Base-by-base conservation (phyloP, 2,888 invertebrate genomes). In the Chaitophorus viminalis region DNA sequence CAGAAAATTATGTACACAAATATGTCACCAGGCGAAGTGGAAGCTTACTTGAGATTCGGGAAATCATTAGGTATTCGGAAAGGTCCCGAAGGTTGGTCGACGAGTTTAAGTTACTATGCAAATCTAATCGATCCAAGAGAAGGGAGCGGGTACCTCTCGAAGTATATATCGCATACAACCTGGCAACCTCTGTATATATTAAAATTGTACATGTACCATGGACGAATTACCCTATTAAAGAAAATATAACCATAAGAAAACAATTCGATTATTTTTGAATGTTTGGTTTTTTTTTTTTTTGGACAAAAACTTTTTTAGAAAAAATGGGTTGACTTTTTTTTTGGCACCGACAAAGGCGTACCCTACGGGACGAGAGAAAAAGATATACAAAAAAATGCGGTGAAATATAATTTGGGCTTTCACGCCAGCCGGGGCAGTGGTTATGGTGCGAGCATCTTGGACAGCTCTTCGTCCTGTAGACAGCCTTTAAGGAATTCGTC, bases 401-500 rank as follows among this genome's bases (percentile, higher is more conserved):
- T 72, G 79, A 86, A 81, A 87, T 68, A 85, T 70, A 65, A 46
- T 39, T 60, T 65, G 78, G 79, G 88, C 76, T 77, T 54, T 60
- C 77, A 81, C 87, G 81, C 87, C 65, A 75, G 74, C 60, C 65
- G 87, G 31, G 77, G 88, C 79, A 88, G 84, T 82, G 89, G 89
- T 90, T 96, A 97, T 93, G 97, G 97, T 91, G 97, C 97, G 91
- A 97, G 93, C 97, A 97, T 97, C 92, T 97, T 97, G 89, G 97
- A 97, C 90, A 98, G 93, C 92, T 98, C 97, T 92, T 98, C 98
- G 91, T 98, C 98, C 92, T 98, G 97, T 91, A 98, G 95, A 92
- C 99, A 99, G 89, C 98, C 99, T 92, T 98, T 98, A 89, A 99
- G 94, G 93, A 99, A 99, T 93, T 99, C 99, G 90, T 99, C 98